Base-by-base conservation (phyloP, 2,888 invertebrate species). In the Labia minor region DNA sequence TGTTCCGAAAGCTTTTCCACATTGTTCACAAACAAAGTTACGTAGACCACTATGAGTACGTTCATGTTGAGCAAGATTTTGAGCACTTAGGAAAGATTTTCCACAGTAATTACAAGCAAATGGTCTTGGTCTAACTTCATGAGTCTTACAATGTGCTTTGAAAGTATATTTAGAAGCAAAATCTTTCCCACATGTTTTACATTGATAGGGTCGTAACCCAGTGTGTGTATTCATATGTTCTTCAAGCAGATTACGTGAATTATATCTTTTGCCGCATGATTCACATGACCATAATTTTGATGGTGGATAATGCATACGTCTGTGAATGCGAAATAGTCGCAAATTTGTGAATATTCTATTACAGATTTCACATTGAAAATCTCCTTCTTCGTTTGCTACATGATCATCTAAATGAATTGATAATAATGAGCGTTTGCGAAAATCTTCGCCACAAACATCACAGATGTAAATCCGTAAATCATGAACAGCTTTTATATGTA, bases 121-220 rank as follows among this genome's bases (percentile, higher is more conserved):
- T 0, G 89, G 89, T 0, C 90, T 80, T 0, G 88, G 86, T 0
- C 90, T 81, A 10, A 78, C 75, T 71, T 78, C 81, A 73, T 90
- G 90, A 0, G 87, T 90, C 76, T 89, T 90, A 67, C 86, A 78
- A 72, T 90, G 91, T 0, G 89, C 85, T 71, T 86, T 87, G 70
- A 85, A 83, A 0, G 90, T 89, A 73, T 90, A 90, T 73, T 90
- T 90, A 11, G 88, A 88, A 0, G 89, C 87, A 77, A 90, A 90
- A 71, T 84, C 82, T 78, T 90, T 90, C 6, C 82, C 80, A 74
- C 91, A 91, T 0, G 79, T 74, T 0, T 77, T 73, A 73, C 90
- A 90, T 2, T 80, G 76, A 75, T 88, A 86, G 0, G 90, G 89
- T 0, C 87, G 78, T 1, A 81, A 74, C 0, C 89, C 89, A 0